phyloP scores from a whole-genome alignment of 2,797 vertebrate genomes.

The Sebastes iracundus region DNA sequence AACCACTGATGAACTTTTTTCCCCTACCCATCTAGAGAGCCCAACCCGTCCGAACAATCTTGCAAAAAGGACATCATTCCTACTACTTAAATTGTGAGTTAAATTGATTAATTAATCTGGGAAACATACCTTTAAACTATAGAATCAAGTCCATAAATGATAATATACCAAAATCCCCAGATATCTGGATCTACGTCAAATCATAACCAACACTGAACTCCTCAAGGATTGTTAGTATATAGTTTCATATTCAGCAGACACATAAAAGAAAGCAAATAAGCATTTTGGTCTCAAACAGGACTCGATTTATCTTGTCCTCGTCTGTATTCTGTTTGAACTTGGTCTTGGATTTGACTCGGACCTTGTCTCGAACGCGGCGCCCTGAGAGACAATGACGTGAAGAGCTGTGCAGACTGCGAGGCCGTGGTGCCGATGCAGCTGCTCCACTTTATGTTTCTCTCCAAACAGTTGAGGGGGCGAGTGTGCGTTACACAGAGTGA shows the following conservation, averaged over 20 bases:
- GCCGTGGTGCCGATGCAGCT: constrained; percentile 53
- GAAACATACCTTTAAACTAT: background rate
- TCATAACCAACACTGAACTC: background rate
- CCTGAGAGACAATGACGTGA: background rate
- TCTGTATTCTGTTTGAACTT: background rate
- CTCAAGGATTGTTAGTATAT: background rate
- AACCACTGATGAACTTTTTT: background rate
- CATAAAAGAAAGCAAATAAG: background rate
- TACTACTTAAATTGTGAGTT: background rate
- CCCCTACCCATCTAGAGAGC: background rate
- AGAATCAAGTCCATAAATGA: background rate
- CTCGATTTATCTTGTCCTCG: background rate
- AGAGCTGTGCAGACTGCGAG: background rate
- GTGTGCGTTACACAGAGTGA: constrained; percentile 73
- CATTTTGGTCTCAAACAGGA: background rate
- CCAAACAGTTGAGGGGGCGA: constrained; percentile 63
- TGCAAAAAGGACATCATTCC: background rate
- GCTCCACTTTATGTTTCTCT: constrained; percentile 59
- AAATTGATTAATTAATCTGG: background rate
- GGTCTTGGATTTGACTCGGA: background rate
- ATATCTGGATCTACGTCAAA: background rate
- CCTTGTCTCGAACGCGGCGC: background rate
- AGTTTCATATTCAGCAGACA: background rate
- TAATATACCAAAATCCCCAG: background rate
- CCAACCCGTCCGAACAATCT: background rate